Evolutionary conservation across 2,797 vertebrate genomes (phyloP), one percentile per base, ranked within the genome.

Genomic region (Chrysocyon brachyurus): DNA sequence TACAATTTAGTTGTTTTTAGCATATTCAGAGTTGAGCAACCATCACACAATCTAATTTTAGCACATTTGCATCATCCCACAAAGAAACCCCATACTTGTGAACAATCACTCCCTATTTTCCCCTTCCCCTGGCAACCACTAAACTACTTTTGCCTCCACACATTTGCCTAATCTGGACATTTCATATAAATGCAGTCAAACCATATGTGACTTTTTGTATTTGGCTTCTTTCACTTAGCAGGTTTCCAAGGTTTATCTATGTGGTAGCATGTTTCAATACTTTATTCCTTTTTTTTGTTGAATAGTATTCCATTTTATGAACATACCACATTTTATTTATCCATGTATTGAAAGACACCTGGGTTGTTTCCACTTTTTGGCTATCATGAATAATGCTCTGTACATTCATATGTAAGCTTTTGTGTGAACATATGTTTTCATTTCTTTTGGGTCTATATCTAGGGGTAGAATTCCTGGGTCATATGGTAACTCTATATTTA

Each of bases 11-110:
- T 90, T 90, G 14, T 93, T 85, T 84, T 81, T 63, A 70, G 64
- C 54, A n/a, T 88, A 78, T 78, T 84, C 68, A 70, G 81, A 90
- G 46, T 64, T 90, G 31, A 63, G 16, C 61, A 68, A 36, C 40
- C 52, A 75, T 66, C 22, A 90, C 66, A 21, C 56, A 90, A 68
- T 90, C 87, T 95, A 79, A 90, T 82, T 86, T 86, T 86, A 85
- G 66, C 86, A 89, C 33, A 78, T 72, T 94, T 92, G 70, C 61
- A 46, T 83, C n/a, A 77, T 77, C 26, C 61, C 66, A 7, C 46
- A 77, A 72, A 92, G 85, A 94, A 96, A 77, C 19, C n/a, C 66
- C 54, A 24, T 81, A 68, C 46, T 16, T 24, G 14, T 28, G 87
- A 93, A 36, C 12, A 94, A 15, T 75, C 68, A 68, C 7, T 81